Evolutionary conservation across 2,797 vertebrate genomes (phyloP).

Genomic region (Luscinia megarhynchos): DNA sequence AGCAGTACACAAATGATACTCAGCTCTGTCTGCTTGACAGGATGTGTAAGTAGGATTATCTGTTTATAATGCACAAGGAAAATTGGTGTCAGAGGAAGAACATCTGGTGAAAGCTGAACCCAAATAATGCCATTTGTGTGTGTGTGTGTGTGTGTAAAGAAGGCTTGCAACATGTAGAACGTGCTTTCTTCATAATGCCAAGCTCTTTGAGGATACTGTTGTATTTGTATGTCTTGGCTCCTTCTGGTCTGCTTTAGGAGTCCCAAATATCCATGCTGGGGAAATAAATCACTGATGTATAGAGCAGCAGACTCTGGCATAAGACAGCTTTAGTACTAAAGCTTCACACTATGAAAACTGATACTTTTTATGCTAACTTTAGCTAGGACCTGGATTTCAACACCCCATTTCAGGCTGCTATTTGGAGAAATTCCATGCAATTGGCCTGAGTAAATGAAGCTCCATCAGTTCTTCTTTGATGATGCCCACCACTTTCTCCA

Average conservation of each 20-base stretch:
- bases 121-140: neutral
- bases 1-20: neutral
- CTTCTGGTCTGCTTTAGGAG: neutral
- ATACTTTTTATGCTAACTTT: neutral
- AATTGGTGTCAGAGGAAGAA: constrained; percentile 19
- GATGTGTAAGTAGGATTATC: constrained; percentile 20
- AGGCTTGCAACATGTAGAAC: neutral
- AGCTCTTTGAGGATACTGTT: neutral
- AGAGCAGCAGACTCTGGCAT: neutral
- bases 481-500: neutral
- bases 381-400: neutral
- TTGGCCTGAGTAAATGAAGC: neutral
- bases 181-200: neutral
- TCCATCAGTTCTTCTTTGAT: neutral
- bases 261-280: neutral
- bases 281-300: neutral
- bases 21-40: neutral
- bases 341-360: neutral
- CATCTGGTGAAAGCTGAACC: neutral
- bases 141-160: neutral
- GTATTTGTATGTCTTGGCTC: neutral
- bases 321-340: constrained; percentile 7
- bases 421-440: neutral
- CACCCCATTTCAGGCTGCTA: neutral
- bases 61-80: neutral